Base-by-base conservation (phyloP, 1,140 invertebrate species). In the Harpegnathos saltator region DNA sequence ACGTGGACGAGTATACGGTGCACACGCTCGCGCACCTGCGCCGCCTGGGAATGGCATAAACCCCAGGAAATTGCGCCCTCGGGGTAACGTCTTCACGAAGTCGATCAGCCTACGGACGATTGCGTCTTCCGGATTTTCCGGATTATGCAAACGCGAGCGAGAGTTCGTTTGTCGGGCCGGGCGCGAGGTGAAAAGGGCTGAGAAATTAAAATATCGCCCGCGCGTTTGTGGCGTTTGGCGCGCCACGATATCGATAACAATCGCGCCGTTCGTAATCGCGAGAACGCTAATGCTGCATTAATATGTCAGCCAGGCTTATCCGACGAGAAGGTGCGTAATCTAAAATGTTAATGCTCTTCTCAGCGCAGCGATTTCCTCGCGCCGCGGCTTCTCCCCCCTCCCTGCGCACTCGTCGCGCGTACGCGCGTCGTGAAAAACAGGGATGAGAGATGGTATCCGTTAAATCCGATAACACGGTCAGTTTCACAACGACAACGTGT, bases 11-110 rank as follows among this genome's bases (percentile, higher is more conserved):
- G 85, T 73, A 50, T 75, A 62, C 78, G 61, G 19, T 11, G 62
- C 50, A 54, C 48, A 73, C 84, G 78, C 38, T 75, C 68, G 63
- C 82, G 65, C 86, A 85, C 69, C 86, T 85, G 85, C 65, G 82
- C 72, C 63, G 66, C 75, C 75, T 77, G 68, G 71, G 66, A 80
- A 68, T 74, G 82, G 77, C 83, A 88, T 89, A 88, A 85, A 83
- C 74, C 73, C 62, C 73, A 81, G 87, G 87, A 89, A 89, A 89
- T 89, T 89, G 80, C 81, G 68, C 87, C 87, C 86, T 71, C 80
- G 74, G 84, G 87, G 83, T 75, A 85, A 83, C 87, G 87, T 83
- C 86, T 85, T 86, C 83, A 86, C 74, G 78, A 77, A 88, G 83
- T 87, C 87, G 78, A 83, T 89, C 86, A 85, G 71, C 65, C 86